Percentiles rank a stretch among this genome's conserved stretches.
Conservation (phyloP, 2,888 invertebrate species). For the Cetonia aurata region DNA sequence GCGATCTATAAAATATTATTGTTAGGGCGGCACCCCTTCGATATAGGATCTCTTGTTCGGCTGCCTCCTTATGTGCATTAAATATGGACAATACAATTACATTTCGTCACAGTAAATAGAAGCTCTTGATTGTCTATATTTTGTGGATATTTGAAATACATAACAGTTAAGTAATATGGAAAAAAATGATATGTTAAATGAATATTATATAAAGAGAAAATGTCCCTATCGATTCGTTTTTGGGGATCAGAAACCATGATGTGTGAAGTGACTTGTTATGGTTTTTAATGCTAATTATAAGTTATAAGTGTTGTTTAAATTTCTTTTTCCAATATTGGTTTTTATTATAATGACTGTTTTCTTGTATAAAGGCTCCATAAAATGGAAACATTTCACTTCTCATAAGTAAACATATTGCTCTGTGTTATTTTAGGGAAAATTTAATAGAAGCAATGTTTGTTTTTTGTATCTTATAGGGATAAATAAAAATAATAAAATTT, state of each 20-base stretch:
- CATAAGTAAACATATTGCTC: conserved; percentile 66
- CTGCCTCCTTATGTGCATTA: conserved; percentile 51
- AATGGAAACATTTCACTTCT: conserved; percentile 62
- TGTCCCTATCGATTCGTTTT: conserved; percentile 36
- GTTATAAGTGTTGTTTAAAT: conserved; percentile 49
- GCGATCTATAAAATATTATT: conserved; percentile 35
- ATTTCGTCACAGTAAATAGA: conserved; percentile 50
- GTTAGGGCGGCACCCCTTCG: conserved; percentile 37
- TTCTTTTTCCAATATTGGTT: conserved; percentile 47
- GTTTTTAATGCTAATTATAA: conserved; percentile 46
- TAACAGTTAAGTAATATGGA: conserved; percentile 36
- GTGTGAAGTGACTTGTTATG: conserved; percentile 59
- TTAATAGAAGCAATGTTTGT: conserved; percentile 70
- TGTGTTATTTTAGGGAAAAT: conserved; percentile 71
- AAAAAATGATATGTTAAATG: conserved; percentile 37
- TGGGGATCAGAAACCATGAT: conserved; percentile 40
- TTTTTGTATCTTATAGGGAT: conserved; percentile 75
- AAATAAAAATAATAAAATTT: conserved; percentile 70
- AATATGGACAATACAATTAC: conserved; percentile 54
- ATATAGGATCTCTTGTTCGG: conserved; percentile 39
- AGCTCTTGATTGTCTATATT: conserved; percentile 47
- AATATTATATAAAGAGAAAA: conserved; percentile 31
- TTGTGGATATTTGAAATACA: conserved; percentile 44
- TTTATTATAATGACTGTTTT: conserved; percentile 43
- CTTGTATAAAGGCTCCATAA: conserved; percentile 49